Evolutionary conservation across 2,797 vertebrate genomes (phyloP).

Genomic region (Neoniphon sammara): DNA sequence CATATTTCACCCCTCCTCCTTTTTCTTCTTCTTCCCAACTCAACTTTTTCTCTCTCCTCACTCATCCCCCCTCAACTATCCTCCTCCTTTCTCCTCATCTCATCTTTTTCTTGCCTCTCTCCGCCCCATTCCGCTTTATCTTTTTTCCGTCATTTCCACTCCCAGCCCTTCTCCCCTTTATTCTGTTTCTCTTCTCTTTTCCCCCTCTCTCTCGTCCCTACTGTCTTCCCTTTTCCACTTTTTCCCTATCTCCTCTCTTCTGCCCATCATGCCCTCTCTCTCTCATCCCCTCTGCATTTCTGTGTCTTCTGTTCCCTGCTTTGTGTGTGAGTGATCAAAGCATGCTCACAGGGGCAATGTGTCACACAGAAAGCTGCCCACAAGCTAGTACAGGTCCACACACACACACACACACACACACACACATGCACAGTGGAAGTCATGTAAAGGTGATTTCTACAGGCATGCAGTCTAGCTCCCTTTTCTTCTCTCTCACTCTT

Average conservation of each 20-base stretch:
- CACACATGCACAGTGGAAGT: slow-evolving; percentile 18
- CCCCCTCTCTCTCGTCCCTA: too few relatives aligned
- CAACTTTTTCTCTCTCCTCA: background rate
- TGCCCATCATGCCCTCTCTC: slow-evolving; percentile 30
- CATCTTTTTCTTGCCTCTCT: background rate
- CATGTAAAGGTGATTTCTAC: slow-evolving; percentile 6
- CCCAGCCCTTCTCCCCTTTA: too few relatives aligned
- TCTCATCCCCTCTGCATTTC: slow-evolving; percentile 36
- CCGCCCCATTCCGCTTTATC: background rate
- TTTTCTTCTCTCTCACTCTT: background rate
- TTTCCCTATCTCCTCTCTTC: background rate
- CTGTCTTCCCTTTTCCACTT: too few relatives aligned
- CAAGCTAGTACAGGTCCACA: slow-evolving; percentile 35
- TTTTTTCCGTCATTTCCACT: too few relatives aligned
- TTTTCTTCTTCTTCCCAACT: slow-evolving; percentile 6
- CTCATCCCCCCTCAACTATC: background rate
- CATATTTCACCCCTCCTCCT: background rate
- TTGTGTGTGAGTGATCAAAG: slow-evolving; percentile 67
- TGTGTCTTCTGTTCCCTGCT: slow-evolving; percentile 46
- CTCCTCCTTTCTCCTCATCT: too few relatives aligned
- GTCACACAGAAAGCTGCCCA: slow-evolving; percentile 62
- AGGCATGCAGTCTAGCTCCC: background rate
- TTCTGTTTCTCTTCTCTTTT: too few relatives aligned
- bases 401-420: slow-evolving; percentile 34
- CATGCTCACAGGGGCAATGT: slow-evolving; percentile 60